Evolutionary conservation across 2,797 vertebrate genomes (phyloP).

Genomic region (Emys orbicularis): DNA sequence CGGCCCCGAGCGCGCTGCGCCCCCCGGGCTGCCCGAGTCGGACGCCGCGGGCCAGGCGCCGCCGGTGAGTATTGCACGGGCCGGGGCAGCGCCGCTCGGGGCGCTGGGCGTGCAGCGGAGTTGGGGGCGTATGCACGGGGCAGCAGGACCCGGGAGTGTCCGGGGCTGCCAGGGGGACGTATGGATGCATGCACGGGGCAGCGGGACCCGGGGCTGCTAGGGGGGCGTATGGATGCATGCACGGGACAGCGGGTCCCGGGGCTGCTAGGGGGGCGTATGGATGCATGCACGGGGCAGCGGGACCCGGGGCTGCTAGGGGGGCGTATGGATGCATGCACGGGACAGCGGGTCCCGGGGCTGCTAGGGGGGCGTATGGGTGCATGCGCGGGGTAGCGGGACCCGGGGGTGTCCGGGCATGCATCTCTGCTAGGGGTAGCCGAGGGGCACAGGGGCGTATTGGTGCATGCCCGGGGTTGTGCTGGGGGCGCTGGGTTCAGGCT

Average conservation of each 20-base stretch:
- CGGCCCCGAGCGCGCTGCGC: constrained; percentile 74
- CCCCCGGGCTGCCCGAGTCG: constrained; percentile 76
- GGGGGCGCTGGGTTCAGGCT: too few relatives aligned
- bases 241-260: background rate
- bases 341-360: constrained; percentile 20
- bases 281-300: background rate
- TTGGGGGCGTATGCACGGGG: too few relatives aligned
- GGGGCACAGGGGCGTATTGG: too few relatives aligned
- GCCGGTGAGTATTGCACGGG: constrained; percentile 55
- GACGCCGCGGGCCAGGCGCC: constrained; percentile 61
- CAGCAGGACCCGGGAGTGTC: background rate
- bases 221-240: background rate
- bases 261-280: background rate
- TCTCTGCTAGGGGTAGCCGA: too few relatives aligned
- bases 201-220: background rate
- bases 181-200: background rate
- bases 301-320: background rate
- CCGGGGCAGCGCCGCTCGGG: background rate
- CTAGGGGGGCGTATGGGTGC: too few relatives aligned
- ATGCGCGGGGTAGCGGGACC: too few relatives aligned
- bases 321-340: too few relatives aligned
- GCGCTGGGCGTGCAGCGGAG: too few relatives aligned
- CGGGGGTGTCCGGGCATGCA: too few relatives aligned
- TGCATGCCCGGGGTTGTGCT: too few relatives aligned
- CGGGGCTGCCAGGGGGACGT: background rate